Conservation (phyloP, 2,888 invertebrate genomes). For the Chirona hameri region DNA sequence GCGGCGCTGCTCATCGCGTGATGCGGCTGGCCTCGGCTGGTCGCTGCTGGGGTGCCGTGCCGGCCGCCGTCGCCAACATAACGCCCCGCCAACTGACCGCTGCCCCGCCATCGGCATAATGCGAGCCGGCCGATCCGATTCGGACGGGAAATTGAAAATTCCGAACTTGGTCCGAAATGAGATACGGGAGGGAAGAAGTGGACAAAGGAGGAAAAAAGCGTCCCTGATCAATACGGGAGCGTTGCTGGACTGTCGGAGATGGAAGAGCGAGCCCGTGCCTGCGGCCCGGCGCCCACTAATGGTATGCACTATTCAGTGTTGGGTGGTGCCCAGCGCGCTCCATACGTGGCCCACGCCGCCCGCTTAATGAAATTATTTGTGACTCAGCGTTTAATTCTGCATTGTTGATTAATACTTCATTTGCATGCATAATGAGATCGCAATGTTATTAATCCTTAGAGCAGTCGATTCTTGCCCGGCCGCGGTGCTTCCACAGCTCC, state of each 20-base stretch:
- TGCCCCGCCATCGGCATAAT: slow-evolving; percentile 4
- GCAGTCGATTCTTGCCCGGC: not conserved
- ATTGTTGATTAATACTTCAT: slow-evolving; percentile 28
- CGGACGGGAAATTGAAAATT: slow-evolving; percentile 13
- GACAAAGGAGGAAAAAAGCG: slow-evolving; percentile 5
- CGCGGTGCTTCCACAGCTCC: not conserved
- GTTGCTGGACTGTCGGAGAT: too few species aligned
- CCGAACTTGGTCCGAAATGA: not conserved
- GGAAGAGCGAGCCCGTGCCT: too few species aligned
- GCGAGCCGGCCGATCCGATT: not conserved
- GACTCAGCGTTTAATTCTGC: slow-evolving; percentile 29
- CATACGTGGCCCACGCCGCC: not conserved
- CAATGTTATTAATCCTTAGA: not conserved
- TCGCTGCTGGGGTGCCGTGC: too few species aligned
- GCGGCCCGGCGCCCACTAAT: too few species aligned
- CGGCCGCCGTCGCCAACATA: not conserved
- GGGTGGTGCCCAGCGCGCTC: too few species aligned
- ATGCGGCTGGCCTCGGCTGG: too few species aligned
- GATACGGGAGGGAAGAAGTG: slow-evolving; percentile 26
- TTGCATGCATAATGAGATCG: slow-evolving; percentile 25
- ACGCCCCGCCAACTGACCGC: slow-evolving; percentile 1
- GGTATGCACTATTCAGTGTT: too few species aligned
- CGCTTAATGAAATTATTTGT: slow-evolving; percentile 24
- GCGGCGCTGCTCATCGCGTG: not conserved
- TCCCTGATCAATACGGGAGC: not conserved